Evolutionary conservation across 2,888 invertebrate species (phyloP), one percentile per base, ranked within the genome.

Genomic region (Leptinotarsa juncta): DNA sequence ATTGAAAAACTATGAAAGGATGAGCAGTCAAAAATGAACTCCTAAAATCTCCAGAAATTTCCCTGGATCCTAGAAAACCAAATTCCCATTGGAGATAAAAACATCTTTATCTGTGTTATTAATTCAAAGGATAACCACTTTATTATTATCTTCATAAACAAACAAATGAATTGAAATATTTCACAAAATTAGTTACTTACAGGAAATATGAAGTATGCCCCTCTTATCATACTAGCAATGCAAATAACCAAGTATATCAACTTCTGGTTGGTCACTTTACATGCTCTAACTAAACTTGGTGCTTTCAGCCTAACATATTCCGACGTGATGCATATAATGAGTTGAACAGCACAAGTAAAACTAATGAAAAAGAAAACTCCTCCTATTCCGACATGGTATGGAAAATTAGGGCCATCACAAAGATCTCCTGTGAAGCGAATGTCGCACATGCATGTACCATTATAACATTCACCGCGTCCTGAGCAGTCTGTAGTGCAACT

Each of bases 391-490:
- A 90, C 90, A 84, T 92, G 95, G 85, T 96, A 97, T 49, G 94
- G 94, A 82, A 95, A 87, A 88, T 97, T 96, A 78, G 94, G 95
- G 48, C 94, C 93, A 75, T 94, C 93, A 86, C 97, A 95, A 84
- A 94, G 92, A 76, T 94, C 93, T 14, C 97, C 97, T 76, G 96
- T 91, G 87, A 94, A 97, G 72, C 93, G 91, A 82, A 97, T 97
- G 90, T 96, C 96, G 88, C 97, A 97, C 81, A 96, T 91, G 86
- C 97, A 97, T 71, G 96, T 96, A 79, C 96, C 96, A 87, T 97
- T 96, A 86, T 95, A 92, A 88, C 97, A 97, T 89, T 97, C 97
- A 23, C 97, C 97, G 78, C 95, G 94, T 78, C 96, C 96, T 84
- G 95, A 96, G 89, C 97, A 97, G 88, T 93, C 94, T 82, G 91